A percentile compares a stretch with the other conserved stretches of the same genome.
Conservation (phyloP, 2,113 vertebrate genomes). For the Tragulus kanchil region DNA sequence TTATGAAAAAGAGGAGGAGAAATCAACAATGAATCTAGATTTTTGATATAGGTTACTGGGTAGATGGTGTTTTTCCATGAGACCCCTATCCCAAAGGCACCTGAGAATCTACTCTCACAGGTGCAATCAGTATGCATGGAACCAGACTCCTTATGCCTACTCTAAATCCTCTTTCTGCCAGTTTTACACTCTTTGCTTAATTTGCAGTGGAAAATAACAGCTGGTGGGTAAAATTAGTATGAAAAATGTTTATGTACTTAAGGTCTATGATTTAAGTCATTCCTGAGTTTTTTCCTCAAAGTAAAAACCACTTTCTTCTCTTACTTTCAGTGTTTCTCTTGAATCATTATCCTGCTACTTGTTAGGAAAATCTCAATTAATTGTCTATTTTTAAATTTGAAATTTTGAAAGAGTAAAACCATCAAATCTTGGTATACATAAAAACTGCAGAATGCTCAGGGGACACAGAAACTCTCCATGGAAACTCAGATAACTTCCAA, state of each 20-base stretch:
- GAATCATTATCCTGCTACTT: not conserved
- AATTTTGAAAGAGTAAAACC: not conserved
- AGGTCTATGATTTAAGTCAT: conserved; percentile 53
- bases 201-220: conserved; percentile 50
- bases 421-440: not conserved
- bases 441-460: not conserved
- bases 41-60: not conserved
- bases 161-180: conserved; percentile 33
- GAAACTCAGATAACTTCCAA: not conserved
- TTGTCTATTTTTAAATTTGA: not conserved
- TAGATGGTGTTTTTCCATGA: not conserved
- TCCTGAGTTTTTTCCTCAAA: conserved; percentile 2
- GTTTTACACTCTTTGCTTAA: conserved; percentile 61
- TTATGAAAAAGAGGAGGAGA: not conserved
- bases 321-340: not conserved
- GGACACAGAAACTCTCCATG: not conserved
- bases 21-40: not conserved
- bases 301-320: not conserved
- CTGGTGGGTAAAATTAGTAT: conserved; percentile 60
- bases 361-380: not conserved
- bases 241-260: conserved; percentile 56
- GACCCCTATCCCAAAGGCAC: too few relatives aligned
- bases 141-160: not conserved
- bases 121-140: not conserved
- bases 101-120: not conserved